Base-by-base conservation (phyloP, 2,888 invertebrate genomes). In the Apotomis capreana region DNA sequence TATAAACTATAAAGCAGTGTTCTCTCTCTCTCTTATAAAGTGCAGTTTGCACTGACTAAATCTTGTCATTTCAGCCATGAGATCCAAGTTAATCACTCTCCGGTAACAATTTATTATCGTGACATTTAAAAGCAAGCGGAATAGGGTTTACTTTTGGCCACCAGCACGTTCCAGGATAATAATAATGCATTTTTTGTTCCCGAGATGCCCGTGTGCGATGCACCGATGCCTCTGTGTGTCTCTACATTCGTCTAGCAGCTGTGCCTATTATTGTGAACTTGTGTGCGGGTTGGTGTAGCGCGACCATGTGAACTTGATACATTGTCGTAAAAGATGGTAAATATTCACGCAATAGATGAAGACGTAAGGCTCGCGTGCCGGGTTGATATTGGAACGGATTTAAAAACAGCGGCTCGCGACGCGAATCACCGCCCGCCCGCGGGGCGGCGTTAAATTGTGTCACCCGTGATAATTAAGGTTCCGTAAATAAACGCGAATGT, bases 151-250 rank as follows among this genome's bases (percentile, higher is more conserved):
- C 71, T 80, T 84, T 89, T 36, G 75, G 15, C 40, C 79, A 77
- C 4, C 57, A 4, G 85, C 87, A 88, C 86, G 84, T 84, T 82
- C 81, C 81, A 85, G 84, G 88, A 89, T 93, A 92, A 92, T 92
- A 93, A 92, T 92, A 93, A 90, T 89, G 86, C 85, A 84, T 91
- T 91, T 92, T 91, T 92, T 91, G 87, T 88, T 36, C 57, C 83
- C 83, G 86, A 87, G 87, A 87, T 87, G 88, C 85, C 87, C 79
- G 90, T 88, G 84, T 90, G 88, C 88, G 91, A 88, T 91, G 91
- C 91, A 90, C 83, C 84, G 72, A 26, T 71, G 78, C 83, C 80
- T 81, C 83, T 78, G 79, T 82, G 79, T 85, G 78, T 79, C 74
- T 85, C 90, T 90, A 91, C 81, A 82, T 79, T 81, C 82, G 82